Percentiles rank a stretch among this genome's conserved stretches.
These are phyloP conservation scores for Ryuthela nishihirai DNA, from an alignment of 2,888 invertebrate species.

Conservation along the genomic window DNA sequence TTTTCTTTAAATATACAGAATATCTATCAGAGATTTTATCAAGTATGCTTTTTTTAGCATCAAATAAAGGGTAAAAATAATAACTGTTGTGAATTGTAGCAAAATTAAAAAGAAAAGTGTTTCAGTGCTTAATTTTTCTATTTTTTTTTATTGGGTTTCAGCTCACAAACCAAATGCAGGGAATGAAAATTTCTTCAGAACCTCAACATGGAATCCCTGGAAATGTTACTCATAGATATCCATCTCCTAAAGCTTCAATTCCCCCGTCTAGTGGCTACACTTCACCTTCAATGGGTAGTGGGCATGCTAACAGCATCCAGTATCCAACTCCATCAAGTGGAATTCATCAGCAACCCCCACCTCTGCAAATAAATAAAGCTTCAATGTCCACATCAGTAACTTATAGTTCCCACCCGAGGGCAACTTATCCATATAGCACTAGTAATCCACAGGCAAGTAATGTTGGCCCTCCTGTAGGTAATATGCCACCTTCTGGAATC, in stretches of 20 bases:
- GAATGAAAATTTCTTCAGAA: conserved; percentile 13
- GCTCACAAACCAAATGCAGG: conserved; percentile 26
- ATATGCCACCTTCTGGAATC: background rate
- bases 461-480: background rate
- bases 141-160: no score
- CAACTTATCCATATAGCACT: conserved; percentile 25
- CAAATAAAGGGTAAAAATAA: no score
- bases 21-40: no score
- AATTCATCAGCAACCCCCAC: background rate
- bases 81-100: no score
- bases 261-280: background rate
- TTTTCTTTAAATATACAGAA: no score
- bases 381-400: conserved; percentile 14
- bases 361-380: conserved; percentile 3
- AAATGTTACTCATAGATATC: no score
- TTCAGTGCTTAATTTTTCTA: no score
- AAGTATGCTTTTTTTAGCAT: no score
- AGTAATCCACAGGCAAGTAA: conserved; percentile 4
- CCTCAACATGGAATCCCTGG: no score
- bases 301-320: background rate
- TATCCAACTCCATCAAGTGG: no score
- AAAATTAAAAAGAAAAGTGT: no score
- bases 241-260: conserved; percentile 1
- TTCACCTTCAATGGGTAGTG: background rate
- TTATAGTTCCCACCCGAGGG: conserved; percentile 12